Evolutionary conservation across 2,888 invertebrate species (phyloP).

Genomic region (Trissolcus japonicus): DNA sequence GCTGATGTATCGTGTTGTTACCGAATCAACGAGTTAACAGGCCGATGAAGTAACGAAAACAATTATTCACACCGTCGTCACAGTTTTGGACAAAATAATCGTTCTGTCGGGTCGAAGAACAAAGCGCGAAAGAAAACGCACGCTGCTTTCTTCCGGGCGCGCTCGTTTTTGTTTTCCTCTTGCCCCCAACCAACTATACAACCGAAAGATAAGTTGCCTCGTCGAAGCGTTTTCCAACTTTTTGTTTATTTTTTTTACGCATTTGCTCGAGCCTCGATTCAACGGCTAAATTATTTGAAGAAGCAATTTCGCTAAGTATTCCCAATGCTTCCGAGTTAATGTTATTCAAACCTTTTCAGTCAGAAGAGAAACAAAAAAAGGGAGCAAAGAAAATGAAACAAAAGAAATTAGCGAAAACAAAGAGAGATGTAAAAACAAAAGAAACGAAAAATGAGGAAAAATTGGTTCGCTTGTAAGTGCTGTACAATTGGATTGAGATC

Average conservation of each 20-base stretch:
- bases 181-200: constrained; percentile 15
- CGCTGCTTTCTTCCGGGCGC: constrained; percentile 9
- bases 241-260: constrained; percentile 35
- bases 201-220: constrained; percentile 25
- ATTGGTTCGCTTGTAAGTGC: constrained; percentile 55
- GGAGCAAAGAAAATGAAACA: constrained; percentile 5
- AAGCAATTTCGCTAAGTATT: constrained; percentile 50
- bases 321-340: constrained; percentile 46
- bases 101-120: constrained; percentile 18
- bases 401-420: no score
- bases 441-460: constrained; percentile 38
- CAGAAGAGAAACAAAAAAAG: constrained; percentile 18
- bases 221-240: constrained; percentile 24
- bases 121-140: constrained; percentile 17
- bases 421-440: constrained; percentile 27
- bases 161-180: neutral
- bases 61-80: constrained; percentile 6
- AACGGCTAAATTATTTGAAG: constrained; percentile 45
- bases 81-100: constrained; percentile 12
- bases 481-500: constrained; percentile 66
- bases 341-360: constrained; percentile 35
- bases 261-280: constrained; percentile 36
- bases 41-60: constrained; percentile 35
- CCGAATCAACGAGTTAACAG: constrained; percentile 19
- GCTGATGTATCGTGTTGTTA: constrained; percentile 10